These are phyloP conservation scores for Tamandua tetradactyla DNA, from an alignment of 2,797 vertebrate genomes.

Conservation along the genomic window DNA sequence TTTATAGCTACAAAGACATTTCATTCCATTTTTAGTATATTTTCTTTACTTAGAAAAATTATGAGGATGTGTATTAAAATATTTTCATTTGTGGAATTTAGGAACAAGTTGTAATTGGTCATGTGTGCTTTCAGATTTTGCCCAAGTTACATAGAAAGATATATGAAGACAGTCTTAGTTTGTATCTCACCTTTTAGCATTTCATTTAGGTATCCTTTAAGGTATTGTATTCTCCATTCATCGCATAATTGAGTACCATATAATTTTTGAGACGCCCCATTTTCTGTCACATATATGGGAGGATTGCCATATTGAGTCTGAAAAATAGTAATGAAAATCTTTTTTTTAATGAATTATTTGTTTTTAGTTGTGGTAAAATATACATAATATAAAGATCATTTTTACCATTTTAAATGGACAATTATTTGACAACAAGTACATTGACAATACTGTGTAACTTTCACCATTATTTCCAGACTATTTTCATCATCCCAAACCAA, in stretches of 20 bases:
- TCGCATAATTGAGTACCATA: slow-evolving; percentile 93
- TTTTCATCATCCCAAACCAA: no score
- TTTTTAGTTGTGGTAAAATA: no score
- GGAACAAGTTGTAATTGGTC: neutral
- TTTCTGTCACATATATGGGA: slow-evolving; percentile 94
- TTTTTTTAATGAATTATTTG: no score
- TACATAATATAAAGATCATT: no score
- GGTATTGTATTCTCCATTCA: slow-evolving; percentile 94
- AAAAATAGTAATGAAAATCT: slow-evolving; percentile 35
- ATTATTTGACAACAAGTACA: no score
- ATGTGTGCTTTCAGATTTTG: neutral
- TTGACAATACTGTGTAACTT: no score
- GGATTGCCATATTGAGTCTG: slow-evolving; percentile 95
- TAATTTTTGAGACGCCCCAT: slow-evolving; percentile 92
- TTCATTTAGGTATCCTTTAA: slow-evolving; percentile 94
- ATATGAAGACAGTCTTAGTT: neutral
- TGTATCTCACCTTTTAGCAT: slow-evolving; percentile 92
- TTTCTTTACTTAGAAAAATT: slow-evolving; percentile 26
- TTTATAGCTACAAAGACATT: slow-evolving; percentile 89
- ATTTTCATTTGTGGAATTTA: slow-evolving; percentile 9
- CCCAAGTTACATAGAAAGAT: neutral
- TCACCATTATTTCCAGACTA: no score
- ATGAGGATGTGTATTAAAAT: neutral
- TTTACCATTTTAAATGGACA: no score
- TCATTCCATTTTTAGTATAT: slow-evolving; percentile 20